These are phyloP conservation scores for Etheostoma cragini DNA, from an alignment of 2,113 vertebrate genomes.

Conservation along the genomic window DNA sequence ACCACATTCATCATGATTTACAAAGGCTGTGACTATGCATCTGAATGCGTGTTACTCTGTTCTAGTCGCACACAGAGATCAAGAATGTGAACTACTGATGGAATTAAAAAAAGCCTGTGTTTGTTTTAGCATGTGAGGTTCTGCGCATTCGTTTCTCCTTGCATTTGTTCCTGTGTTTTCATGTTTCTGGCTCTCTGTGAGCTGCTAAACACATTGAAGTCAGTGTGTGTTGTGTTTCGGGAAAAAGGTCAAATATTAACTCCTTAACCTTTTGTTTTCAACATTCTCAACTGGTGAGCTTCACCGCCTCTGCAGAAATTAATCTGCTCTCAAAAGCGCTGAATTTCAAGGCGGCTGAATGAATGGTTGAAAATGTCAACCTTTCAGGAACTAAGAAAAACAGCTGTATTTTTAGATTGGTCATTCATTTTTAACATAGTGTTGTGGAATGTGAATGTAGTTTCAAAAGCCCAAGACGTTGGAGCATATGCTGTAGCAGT, in stretches of 20 bases:
- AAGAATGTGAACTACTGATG: conserved; percentile 53
- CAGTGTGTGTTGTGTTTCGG: conserved; percentile 68
- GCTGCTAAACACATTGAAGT: conserved; percentile 63
- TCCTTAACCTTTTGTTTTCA: conserved; percentile 59
- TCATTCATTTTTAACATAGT: conserved; percentile 66
- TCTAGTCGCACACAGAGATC: conserved; percentile 28
- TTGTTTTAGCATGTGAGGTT: conserved; percentile 42
- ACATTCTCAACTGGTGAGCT: conserved; percentile 42
- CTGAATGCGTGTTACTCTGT: conserved; percentile 39
- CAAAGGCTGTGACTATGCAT: conserved; percentile 44
- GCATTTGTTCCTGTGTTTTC: conserved; percentile 44
- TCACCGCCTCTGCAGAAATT: conserved; percentile 26
- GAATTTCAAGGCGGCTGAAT: conserved; percentile 12
- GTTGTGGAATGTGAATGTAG: conserved; percentile 24
- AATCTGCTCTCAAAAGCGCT: conserved; percentile 21
- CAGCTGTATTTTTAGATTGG: conserved; percentile 55
- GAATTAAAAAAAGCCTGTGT: conserved; percentile 35
- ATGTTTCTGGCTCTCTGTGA: conserved; percentile 45
- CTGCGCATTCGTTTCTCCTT: neutral
- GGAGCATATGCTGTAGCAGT: neutral
- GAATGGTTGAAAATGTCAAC: conserved; percentile 25
- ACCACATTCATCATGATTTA: conserved; percentile 54
- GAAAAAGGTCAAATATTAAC: conserved; percentile 71
- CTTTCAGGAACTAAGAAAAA: conserved; percentile 29
- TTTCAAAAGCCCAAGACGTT: conserved; percentile 25